Evolutionary conservation across 2,888 invertebrate species (phyloP), one percentile per base, ranked within the genome.

Genomic region (Creontiades dilutus): DNA sequence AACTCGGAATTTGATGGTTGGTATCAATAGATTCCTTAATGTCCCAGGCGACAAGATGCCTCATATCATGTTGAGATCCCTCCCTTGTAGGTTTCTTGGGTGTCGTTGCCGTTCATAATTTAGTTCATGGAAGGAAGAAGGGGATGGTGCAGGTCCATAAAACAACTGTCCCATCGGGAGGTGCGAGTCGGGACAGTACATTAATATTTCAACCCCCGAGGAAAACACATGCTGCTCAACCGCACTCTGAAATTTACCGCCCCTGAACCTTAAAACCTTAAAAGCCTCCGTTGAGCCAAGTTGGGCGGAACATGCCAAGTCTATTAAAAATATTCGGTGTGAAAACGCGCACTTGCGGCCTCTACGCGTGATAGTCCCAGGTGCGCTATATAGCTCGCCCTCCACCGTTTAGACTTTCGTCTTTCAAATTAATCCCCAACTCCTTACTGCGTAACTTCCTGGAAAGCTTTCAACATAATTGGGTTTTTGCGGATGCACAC

Each of bases 311-410:
- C 78, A 80, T 37, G 78, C 78, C 37, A 85, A 61, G 85, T 85
- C 85, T 85, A 85, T 85, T 85, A 85, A 85, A 85, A 85, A 85
- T 85, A 85, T 85, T 85, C 82, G 52, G 82, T 82, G 61, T 27
- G 61, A 85, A 61, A 61, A 46, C 61, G 82, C 48, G 52, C 47
- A 85, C 85, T 85, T 61, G 57, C 0, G 52, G 85, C 23, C 27
- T 85, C 61, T n/a, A 46, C 46, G 78, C 37, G 28, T 27, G 78
- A 80, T 16, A 57, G 85, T 85, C 85, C 61, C 85, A 85, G 85
- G 85, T 85, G 85, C 61, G 61, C 61, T 61, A 23, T 19, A 52
- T 9, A 7, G 48, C 19, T 52, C 52, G 16, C 0, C 19, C 82
- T 48, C 23, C 52, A 3, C 52, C 19, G 47, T 52, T 52, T 37